Percentiles rank a stretch among this genome's conserved stretches.
phyloP scores from a whole-genome alignment of 2,888 invertebrate genomes.

The Eupithecia subfuscata region DNA sequence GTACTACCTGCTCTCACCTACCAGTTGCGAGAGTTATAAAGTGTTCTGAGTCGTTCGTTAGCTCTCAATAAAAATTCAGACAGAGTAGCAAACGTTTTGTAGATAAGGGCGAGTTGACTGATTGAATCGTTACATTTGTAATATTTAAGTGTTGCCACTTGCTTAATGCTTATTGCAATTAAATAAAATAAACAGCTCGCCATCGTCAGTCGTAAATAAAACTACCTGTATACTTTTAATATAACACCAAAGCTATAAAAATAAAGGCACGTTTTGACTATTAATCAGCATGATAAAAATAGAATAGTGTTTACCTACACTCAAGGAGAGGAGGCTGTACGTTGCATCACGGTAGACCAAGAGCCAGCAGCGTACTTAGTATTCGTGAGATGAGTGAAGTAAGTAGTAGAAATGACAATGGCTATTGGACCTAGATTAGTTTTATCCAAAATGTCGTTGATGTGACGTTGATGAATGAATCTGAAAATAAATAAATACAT shows the following conservation, averaged over 20 bases:
- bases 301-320: slow-evolving; percentile 52
- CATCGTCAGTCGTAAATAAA: slow-evolving; percentile 11
- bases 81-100: no score
- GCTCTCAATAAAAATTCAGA: no score
- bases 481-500: no score
- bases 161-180: neutral
- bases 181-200: neutral
- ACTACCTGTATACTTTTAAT: slow-evolving; percentile 8
- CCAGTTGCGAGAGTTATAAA: no score
- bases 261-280: slow-evolving; percentile 44
- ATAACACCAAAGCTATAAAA: slow-evolving; percentile 5
- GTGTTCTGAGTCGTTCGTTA: no score
- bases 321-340: slow-evolving; percentile 57
- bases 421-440: neutral
- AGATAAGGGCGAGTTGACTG: no score
- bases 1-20: no score
- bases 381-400: neutral
- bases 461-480: no score
- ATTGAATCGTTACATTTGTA: no score
- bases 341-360: slow-evolving; percentile 41
- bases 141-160: no score
- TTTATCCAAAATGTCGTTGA: neutral
- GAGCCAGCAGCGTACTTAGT: slow-evolving; percentile 15
- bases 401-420: no score
- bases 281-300: slow-evolving; percentile 63